Conservation (phyloP, 1,140 invertebrate species). For the Heliothis virescens region DNA sequence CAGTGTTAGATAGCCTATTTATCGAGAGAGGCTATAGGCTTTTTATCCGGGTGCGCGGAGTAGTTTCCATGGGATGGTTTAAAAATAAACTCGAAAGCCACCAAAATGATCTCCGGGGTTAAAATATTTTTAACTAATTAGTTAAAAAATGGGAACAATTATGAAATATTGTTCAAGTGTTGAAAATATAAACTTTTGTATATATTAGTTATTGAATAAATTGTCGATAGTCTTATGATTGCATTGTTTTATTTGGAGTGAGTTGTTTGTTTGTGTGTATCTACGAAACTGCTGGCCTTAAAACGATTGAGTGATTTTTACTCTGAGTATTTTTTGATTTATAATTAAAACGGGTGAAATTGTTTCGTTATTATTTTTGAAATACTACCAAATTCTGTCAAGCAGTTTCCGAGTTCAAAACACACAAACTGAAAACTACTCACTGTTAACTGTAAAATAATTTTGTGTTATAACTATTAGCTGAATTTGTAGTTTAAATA, state of each 20-base stretch:
- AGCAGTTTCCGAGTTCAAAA: neutral
- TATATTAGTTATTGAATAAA: constrained; percentile 15
- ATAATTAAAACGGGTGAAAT: no score
- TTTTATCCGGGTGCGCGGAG: no score
- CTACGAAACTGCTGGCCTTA: neutral
- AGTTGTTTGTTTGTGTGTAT: neutral
- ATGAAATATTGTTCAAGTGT: constrained; percentile 12
- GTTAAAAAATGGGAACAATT: constrained; percentile 39
- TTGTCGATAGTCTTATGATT: neutral
- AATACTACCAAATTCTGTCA: neutral
- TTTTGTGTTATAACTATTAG: constrained; percentile 34
- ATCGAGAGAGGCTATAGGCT: no score
- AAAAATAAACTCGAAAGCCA: constrained; percentile 2
- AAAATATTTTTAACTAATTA: constrained; percentile 15
- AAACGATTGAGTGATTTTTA: no score
- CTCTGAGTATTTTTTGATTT: no score
- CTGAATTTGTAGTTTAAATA: constrained; percentile 33
- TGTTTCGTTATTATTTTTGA: no score
- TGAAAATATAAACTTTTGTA: constrained; percentile 20
- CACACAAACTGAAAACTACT: neutral
- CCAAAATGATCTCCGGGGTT: constrained; percentile 26
- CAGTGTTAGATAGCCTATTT: no score
- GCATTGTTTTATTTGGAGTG: constrained; percentile 1
- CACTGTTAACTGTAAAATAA: constrained; percentile 19
- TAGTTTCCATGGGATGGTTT: no score